Base-by-base conservation (phyloP, 2,797 vertebrate genomes). In the Poeciliopsis infans region DNA sequence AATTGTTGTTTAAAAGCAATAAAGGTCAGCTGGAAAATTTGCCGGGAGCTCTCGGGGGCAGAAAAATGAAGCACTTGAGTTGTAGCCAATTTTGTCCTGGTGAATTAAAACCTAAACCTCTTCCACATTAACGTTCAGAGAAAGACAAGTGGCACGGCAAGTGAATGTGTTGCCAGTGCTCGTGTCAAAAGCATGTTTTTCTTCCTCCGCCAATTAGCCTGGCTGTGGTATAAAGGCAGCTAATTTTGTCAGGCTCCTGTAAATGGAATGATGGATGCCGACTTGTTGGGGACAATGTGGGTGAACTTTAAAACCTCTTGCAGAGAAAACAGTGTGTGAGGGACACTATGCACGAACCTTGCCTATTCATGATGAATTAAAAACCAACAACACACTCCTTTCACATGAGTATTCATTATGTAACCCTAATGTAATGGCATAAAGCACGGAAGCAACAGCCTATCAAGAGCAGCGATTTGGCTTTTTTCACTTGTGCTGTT, bases 341-440 rank as follows among this genome's bases (percentile, higher is more conserved):
- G 82, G 86, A 82, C 76, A 86, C 92, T 83, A 92, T 83, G 85
- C 89, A 87, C 88, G 92, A 91, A 94, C 91, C 94, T 97, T 96
- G 95, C 95, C 97, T 94, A 97, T 96, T 98, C 96, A 98, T 96
- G 95, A 96, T 97, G 97, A 98, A 98, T 98, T 97, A 96, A 98
- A 99, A 98, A 97, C 96, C 96, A 94, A 97, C 97, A 97, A 97
- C 97, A 97, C 97, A 96, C 97, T 97, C 97, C 97, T 97, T 97
- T 98, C 96, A 97, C 95, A 97, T 97, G 96, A 96, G 96, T 96
- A 97, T 98, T 99, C 97, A 99, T 99, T 98, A 99, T 97, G 91
- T 94, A 93, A 94, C 93, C 92, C 97, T 98, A 98, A 99, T 98
- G 97, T 97, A 98, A 97, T 97, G 96, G 97, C 97, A 97, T 97